A percentile compares a stretch with the other conserved stretches of the same genome.
Conservation (phyloP, 2,797 vertebrate genomes). For the Cuniculus paca region DNA sequence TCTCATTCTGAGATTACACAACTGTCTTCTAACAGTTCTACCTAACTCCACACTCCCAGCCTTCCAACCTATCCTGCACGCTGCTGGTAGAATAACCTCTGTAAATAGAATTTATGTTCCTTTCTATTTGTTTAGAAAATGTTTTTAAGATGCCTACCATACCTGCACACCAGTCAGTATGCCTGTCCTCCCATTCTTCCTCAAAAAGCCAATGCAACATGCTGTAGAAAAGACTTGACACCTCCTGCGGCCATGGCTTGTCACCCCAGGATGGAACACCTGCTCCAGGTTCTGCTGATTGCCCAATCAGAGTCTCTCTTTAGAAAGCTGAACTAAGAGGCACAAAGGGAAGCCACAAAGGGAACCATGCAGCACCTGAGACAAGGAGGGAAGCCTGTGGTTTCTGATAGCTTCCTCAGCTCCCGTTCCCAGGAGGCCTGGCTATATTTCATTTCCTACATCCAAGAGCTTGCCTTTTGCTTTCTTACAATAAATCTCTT, state of each 20-base stretch:
- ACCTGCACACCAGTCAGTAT: background rate
- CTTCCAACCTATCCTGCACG: background rate
- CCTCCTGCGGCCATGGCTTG: background rate
- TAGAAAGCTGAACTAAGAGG: constrained; percentile 9
- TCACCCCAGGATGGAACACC: background rate
- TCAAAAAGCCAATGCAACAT: background rate
- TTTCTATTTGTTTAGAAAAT: background rate
- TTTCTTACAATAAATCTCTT: constrained; percentile 11
- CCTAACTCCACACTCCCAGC: background rate
- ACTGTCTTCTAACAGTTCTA: background rate
- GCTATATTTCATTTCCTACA: background rate
- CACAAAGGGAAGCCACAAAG: background rate
- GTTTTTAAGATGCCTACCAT: background rate
- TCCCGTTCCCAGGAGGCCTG: background rate
- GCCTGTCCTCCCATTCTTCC: background rate
- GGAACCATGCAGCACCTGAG: background rate
- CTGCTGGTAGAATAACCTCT: background rate
- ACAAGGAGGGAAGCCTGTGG: background rate
- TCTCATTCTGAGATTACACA: background rate
- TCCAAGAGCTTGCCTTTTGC: background rate
- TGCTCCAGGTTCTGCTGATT: background rate
- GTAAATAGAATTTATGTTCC: background rate
- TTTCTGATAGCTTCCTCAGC: background rate
- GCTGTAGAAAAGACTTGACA: background rate
- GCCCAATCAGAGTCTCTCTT: background rate